phyloP scores from a whole-genome alignment of 2,797 vertebrate species.

The Myotis findleyi region DNA sequence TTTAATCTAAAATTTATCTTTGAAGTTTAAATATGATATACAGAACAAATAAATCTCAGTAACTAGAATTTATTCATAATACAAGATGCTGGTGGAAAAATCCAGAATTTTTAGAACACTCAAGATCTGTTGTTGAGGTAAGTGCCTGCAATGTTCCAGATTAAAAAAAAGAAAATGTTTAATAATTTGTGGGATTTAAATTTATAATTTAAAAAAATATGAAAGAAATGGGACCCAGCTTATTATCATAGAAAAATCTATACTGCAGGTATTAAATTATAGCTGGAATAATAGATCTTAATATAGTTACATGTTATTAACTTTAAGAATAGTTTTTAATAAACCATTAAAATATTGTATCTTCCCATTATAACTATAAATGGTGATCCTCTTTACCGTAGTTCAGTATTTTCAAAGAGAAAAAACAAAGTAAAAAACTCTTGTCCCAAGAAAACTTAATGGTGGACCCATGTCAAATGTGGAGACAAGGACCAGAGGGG shows the following conservation, averaged over 20 bases:
- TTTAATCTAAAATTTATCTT: not conserved
- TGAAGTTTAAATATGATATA: not conserved
- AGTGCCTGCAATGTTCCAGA: not conserved
- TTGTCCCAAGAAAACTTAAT: not conserved
- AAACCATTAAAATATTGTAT: not conserved
- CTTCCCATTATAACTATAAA: not conserved
- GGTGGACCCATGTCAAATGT: accelerated
- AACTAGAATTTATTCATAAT: not conserved
- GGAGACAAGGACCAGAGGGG: not conserved
- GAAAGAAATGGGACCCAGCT: not conserved
- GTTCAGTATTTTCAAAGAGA: not conserved
- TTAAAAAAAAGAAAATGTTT: not conserved
- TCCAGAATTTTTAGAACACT: not conserved
- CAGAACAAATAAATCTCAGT: not conserved
- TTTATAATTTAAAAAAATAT: not conserved
- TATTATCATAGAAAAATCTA: not conserved
- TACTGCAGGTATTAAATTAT: not conserved
- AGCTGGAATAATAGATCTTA: not conserved
- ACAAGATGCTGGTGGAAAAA: not conserved
- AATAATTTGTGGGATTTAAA: not conserved
- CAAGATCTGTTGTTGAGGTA: not conserved
- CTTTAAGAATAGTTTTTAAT: not conserved
- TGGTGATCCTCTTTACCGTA: not conserved
- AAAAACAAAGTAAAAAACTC: not conserved
- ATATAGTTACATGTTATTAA: not conserved